Percentiles rank a stretch among this genome's conserved stretches.
Evolutionary conservation across 2,113 vertebrate species (phyloP).

Genomic region (Lasiurus cinereus): DNA sequence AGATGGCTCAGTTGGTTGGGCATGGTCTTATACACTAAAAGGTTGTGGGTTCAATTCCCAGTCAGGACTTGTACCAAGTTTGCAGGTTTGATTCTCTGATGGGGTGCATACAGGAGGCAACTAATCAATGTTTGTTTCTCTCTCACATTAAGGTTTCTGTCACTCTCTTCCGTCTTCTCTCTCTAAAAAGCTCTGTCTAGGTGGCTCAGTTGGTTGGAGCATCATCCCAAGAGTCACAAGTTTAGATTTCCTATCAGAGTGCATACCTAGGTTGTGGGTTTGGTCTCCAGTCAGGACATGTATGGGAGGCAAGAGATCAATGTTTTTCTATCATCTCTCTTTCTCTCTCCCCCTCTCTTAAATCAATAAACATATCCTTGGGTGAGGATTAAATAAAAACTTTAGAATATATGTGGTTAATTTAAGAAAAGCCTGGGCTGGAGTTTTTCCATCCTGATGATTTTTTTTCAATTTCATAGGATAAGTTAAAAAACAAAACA

Average conservation of each 20-base stretch:
- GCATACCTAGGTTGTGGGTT: background rate
- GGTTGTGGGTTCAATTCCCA: background rate
- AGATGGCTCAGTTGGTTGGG: background rate
- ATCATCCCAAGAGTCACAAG: background rate
- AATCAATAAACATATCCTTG: background rate
- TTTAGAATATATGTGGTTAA: constrained; percentile 17
- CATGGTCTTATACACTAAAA: background rate
- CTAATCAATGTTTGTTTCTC: background rate
- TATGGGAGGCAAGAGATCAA: background rate
- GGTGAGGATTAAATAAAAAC: background rate
- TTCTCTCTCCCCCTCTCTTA: background rate
- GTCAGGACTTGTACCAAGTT: background rate
- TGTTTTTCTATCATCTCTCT: background rate
- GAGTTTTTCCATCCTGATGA: constrained; percentile 8
- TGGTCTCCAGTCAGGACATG: background rate
- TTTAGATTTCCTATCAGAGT: background rate
- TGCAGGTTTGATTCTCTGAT: background rate
- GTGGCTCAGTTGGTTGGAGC: background rate
- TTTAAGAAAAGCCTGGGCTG: background rate
- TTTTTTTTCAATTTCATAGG: constrained; percentile 37
- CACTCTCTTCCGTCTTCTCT: background rate
- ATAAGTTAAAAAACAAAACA: background rate
- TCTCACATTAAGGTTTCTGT: background rate
- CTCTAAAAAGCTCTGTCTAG: background rate
- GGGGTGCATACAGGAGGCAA: background rate